Evolutionary conservation across 2,797 vertebrate species (phyloP).

Genomic region (Bradypodion ventrale): DNA sequence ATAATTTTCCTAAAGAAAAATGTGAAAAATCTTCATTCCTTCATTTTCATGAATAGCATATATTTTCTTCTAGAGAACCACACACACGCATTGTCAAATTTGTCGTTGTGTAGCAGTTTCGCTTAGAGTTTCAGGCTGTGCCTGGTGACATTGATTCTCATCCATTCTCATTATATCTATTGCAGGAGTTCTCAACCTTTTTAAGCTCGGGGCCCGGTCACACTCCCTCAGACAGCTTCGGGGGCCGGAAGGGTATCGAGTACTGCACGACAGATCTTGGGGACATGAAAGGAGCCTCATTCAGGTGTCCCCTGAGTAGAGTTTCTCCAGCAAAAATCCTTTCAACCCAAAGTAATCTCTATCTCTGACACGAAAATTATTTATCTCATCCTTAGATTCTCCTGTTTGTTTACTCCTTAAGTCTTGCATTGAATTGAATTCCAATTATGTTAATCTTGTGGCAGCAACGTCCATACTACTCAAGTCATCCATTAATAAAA

Average conservation of each 20-base stretch:
- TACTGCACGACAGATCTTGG: too few relatives aligned
- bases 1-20: slow-evolving; percentile 49
- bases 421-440: neutral
- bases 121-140: neutral
- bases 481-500: neutral
- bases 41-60: neutral
- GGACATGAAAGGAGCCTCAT: too few relatives aligned
- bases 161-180: neutral
- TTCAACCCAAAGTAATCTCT: too few relatives aligned
- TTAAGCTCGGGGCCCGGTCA: too few relatives aligned
- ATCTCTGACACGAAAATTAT: too few relatives aligned
- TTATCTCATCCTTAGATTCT: too few relatives aligned
- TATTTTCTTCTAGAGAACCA: neutral
- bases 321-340: too few relatives aligned
- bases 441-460: neutral
- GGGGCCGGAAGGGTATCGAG: too few relatives aligned
- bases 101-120: neutral
- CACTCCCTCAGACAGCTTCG: too few relatives aligned
- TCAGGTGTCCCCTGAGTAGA: too few relatives aligned
- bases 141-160: slow-evolving; percentile 39
- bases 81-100: neutral
- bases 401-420: too few relatives aligned
- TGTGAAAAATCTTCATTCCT: neutral
- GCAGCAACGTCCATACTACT: neutral
- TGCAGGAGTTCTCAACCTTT: too few relatives aligned